Percentiles rank a stretch among this genome's conserved stretches.
These are phyloP conservation scores for Clinocottus analis DNA, from an alignment of 2,113 vertebrate species.

Conservation along the genomic window DNA sequence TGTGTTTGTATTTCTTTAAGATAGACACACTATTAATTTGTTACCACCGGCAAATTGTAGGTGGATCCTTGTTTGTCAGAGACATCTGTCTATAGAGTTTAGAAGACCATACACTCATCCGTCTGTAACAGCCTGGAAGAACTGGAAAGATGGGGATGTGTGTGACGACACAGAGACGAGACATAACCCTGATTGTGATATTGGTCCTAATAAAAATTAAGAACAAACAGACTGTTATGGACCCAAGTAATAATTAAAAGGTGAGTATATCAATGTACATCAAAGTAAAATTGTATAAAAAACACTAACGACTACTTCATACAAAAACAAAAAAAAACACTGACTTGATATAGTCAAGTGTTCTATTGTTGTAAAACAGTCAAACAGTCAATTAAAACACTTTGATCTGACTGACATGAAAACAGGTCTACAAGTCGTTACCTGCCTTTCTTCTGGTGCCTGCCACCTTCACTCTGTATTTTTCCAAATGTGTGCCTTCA, in stretches of 20 bases:
- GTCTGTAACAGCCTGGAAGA: neutral
- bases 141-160: neutral
- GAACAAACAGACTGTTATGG: neutral
- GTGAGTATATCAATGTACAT: too few species aligned
- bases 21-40: neutral
- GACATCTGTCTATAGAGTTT: constrained; percentile 16
- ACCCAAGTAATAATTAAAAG: too few species aligned
- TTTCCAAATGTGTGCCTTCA: constrained; percentile 20
- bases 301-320: too few species aligned
- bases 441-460: constrained; percentile 18
- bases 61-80: constrained; percentile 35
- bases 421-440: constrained; percentile 52
- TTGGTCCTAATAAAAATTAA: neutral
- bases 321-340: neutral
- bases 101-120: constrained; percentile 24
- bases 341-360: too few species aligned
- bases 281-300: too few species aligned
- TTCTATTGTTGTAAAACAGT: neutral
- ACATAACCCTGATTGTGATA: neutral
- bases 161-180: too few species aligned
- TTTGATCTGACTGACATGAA: constrained; percentile 23
- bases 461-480: neutral
- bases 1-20: neutral
- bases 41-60: constrained; percentile 7
- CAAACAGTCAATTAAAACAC: constrained; percentile 11